Conservation (phyloP, 2,888 invertebrate genomes). For the Amphipoea oculea region DNA sequence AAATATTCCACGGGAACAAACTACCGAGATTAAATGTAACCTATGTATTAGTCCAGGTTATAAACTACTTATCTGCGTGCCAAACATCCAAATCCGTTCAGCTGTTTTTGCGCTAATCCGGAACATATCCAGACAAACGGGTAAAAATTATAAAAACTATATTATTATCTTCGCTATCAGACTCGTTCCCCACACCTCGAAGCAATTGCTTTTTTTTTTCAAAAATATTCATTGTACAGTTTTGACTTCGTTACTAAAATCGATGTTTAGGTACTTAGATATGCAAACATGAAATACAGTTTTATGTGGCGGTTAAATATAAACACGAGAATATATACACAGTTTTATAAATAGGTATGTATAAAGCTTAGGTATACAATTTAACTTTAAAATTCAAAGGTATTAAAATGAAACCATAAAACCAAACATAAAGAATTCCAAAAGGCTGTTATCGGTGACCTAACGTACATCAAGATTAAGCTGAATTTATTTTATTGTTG, state of each 20-base stretch:
- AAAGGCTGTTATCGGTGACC: slow-evolving; percentile 41
- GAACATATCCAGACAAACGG: neutral
- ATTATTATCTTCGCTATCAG: no score
- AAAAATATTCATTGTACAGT: neutral
- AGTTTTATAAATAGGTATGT: neutral
- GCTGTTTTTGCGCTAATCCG: neutral
- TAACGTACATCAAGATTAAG: slow-evolving; percentile 54
- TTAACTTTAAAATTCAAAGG: slow-evolving; percentile 38
- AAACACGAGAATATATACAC: neutral
- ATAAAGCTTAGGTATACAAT: neutral
- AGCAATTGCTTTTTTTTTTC: no score
- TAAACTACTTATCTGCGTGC: neutral
- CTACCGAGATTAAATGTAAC: neutral
- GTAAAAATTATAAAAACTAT: neutral
- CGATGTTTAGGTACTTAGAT: neutral
- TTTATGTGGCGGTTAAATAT: neutral
- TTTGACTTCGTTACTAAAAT: neutral
- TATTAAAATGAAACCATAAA: slow-evolving; percentile 49
- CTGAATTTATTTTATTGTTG: slow-evolving; percentile 52
- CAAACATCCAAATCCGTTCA: neutral
- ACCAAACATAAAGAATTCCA: slow-evolving; percentile 46
- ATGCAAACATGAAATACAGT: neutral
- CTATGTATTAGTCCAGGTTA: neutral
- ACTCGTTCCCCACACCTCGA: no score
- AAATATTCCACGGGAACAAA: neutral